Evolutionary conservation across 2,888 invertebrate species (phyloP), one percentile per base, ranked within the genome.

Genomic region (Diplolepis rosae): DNA sequence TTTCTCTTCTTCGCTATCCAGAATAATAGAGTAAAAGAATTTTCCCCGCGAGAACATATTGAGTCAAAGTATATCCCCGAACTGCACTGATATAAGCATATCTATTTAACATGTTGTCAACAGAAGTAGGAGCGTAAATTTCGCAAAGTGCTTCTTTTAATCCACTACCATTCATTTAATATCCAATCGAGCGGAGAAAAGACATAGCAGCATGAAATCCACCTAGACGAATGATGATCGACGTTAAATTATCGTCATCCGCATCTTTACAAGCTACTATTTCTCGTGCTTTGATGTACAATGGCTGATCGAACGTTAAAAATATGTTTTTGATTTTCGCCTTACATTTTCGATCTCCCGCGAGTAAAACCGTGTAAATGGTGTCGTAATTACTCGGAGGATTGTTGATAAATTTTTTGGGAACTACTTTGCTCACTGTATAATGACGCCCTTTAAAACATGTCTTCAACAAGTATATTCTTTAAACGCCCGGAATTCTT

Each of bases 121-220:
- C n/a, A n/a, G n/a, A n/a, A n/a, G n/a, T n/a, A n/a, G n/a, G n/a
- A n/a, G 32, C 32, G 11, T 32, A 32, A 11, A 32, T 32, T 32
- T 32, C 32, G 1, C 9, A 32, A 32, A 32, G 11, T 1, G 4
- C 1, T 32, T 32, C 32, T 2, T 32, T 6, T 32, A 32, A 32
- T 1, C 32, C 32, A 11, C 32, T 32, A 9, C 32, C 32, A 1
- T 32, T 11, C 32, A 32, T 32, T 9, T 9, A 9, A 32, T 4
- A 32, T 2, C 78, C 79, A 52, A 80, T 71, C 22, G 72, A 61
- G 45, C 77, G 76, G 65, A 78, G 7, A 52, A 66, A 78, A 1
- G 77, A 79, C 74, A 79, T 71, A 1, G 77, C 30, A 22, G 70
- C 65, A 51, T 78, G 77, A 70, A 85, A 85, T 6, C 83, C 82